phyloP scores from a whole-genome alignment of 2,888 invertebrate genomes.

The Harpalus rubripes region DNA sequence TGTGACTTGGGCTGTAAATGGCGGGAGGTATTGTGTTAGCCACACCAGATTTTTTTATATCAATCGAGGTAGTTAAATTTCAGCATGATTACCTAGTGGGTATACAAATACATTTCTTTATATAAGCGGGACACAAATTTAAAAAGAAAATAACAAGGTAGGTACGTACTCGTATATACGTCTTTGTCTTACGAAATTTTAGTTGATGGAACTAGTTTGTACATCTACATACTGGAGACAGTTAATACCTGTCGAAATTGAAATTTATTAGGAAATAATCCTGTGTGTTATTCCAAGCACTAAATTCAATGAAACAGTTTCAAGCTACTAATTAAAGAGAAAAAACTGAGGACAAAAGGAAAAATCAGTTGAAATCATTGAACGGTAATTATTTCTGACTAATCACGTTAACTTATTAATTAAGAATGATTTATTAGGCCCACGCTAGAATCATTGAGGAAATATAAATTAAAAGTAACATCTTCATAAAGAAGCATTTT shows the following conservation, averaged over 20 bases:
- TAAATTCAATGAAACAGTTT: slow-evolving; percentile 22
- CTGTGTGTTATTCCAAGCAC: slow-evolving; percentile 25
- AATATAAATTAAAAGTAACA: slow-evolving; percentile 51
- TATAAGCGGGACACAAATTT: not conserved
- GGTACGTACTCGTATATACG: not conserved
- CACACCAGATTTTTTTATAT: too few relatives aligned
- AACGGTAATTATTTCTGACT: slow-evolving; percentile 53
- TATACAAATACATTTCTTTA: too few relatives aligned
- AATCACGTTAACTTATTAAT: slow-evolving; percentile 55
- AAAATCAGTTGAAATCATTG: slow-evolving; percentile 41
- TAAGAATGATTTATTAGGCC: slow-evolving; percentile 51
- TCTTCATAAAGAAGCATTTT: slow-evolving; percentile 40
- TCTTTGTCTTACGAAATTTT: not conserved
- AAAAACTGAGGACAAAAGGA: slow-evolving; percentile 35
- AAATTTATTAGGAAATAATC: slow-evolving; percentile 41
- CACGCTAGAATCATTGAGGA: slow-evolving; percentile 29
- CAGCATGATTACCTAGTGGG: too few relatives aligned
- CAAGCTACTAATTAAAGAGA: slow-evolving; percentile 22
- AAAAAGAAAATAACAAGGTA: not conserved
- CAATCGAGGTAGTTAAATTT: too few relatives aligned
- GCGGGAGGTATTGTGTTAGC: too few relatives aligned
- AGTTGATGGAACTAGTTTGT: not conserved
- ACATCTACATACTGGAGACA: not conserved
- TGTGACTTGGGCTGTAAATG: too few relatives aligned
- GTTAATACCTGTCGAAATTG: slow-evolving; percentile 17